Percentiles rank a stretch among this genome's conserved stretches.
Evolutionary conservation across 2,113 vertebrate genomes (phyloP).

Genomic region (Myotis yumanensis): DNA sequence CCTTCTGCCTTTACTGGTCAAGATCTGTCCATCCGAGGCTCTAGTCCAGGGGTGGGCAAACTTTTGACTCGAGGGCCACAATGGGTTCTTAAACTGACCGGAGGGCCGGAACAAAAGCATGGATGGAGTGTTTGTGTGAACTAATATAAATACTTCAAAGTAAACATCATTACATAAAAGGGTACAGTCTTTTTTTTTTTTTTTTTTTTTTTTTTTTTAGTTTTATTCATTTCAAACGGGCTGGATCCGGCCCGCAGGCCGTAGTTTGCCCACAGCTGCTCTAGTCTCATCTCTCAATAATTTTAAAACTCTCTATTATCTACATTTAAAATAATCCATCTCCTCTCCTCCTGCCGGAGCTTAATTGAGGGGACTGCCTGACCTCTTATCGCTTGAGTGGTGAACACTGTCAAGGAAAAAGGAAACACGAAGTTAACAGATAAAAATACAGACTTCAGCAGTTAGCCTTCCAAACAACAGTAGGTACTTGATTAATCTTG

Average conservation of each 20-base stretch:
- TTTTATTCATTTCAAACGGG: too few relatives aligned
- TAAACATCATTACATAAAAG: too few relatives aligned
- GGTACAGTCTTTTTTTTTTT: too few relatives aligned
- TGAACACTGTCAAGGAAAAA: slow-evolving; percentile 5
- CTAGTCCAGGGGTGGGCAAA: too few relatives aligned
- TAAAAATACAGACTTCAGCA: slow-evolving; percentile 9
- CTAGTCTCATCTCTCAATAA: background rate
- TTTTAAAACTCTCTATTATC: background rate
- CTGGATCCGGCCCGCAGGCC: too few relatives aligned
- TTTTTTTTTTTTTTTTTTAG: too few relatives aligned
- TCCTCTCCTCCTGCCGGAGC: background rate
- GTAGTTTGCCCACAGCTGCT: too few relatives aligned
- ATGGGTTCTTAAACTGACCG: too few relatives aligned
- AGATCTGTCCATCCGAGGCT: background rate
- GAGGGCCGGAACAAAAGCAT: too few relatives aligned
- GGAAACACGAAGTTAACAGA: slow-evolving; percentile 39
- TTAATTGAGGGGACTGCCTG: background rate
- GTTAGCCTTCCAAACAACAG: slow-evolving; percentile 11
- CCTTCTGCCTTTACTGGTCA: background rate
- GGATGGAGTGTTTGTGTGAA: too few relatives aligned
- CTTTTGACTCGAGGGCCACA: too few relatives aligned
- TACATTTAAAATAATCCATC: background rate
- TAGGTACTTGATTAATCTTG: background rate
- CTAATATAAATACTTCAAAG: too few relatives aligned
- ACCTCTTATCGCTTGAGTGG: background rate